Conservation (phyloP, 2,888 invertebrate genomes). For the Drosophila borealis region DNA sequence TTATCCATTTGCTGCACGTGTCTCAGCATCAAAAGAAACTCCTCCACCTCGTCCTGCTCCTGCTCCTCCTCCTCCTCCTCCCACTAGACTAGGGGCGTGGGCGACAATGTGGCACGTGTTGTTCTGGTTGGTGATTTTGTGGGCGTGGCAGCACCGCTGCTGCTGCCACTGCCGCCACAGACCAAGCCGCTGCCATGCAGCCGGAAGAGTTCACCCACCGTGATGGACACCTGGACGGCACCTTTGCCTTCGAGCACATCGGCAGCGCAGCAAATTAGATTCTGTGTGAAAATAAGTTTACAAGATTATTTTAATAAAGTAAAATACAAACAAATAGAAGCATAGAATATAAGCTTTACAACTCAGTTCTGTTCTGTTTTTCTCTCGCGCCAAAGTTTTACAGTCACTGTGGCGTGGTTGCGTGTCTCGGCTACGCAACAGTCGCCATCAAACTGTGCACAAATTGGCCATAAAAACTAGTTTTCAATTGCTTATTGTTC, state of each 20-base stretch:
- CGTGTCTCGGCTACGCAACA: conserved; percentile 33
- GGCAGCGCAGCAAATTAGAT: conserved; percentile 94
- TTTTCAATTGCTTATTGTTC: conserved; percentile 22
- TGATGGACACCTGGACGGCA: conserved; percentile 94
- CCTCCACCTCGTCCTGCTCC: not conserved
- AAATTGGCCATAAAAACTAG: conserved; percentile 24
- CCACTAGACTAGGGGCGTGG: conserved; percentile 79
- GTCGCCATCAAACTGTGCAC: conserved; percentile 31
- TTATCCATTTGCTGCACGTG: conserved; percentile 48
- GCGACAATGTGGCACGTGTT: conserved; percentile 80
- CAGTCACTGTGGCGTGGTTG: conserved; percentile 17
- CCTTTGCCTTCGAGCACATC: conserved; percentile 97
- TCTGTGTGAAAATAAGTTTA: conserved; percentile 85
- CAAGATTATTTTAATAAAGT: conserved; percentile 31
- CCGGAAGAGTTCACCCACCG: conserved; percentile 93
- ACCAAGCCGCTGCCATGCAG: conserved; percentile 86
- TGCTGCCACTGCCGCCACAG: conserved; percentile 56
- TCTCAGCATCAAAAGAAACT: conserved; percentile 42
- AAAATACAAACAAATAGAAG: not conserved
- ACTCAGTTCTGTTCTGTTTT: not conserved
- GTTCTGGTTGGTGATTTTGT: conserved; percentile 82
- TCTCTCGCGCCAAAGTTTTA: conserved; percentile 12
- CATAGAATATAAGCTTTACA: conserved; percentile 10
- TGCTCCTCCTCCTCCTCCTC: not conserved
- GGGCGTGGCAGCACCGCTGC: conserved; percentile 67